phyloP scores from a whole-genome alignment of 2,888 invertebrate species.

The Archaeoteleia sp. region DNA sequence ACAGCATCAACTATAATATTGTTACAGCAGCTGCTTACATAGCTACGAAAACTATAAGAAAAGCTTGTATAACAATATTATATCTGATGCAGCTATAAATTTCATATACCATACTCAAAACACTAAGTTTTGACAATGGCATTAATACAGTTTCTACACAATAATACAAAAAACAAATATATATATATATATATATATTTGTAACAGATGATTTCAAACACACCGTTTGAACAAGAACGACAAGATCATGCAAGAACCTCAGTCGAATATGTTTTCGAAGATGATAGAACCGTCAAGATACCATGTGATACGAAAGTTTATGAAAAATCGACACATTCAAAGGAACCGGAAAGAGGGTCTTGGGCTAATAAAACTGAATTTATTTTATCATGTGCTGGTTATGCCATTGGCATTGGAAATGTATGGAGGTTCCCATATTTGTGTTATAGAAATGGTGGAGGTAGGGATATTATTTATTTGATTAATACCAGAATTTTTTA shows the following conservation, averaged over 20 bases:
- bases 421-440: slow-evolving; percentile 92
- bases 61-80: too few relatives aligned
- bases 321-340: slow-evolving; percentile 65
- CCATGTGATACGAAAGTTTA: slow-evolving; percentile 3
- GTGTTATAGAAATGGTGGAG: slow-evolving; percentile 90
- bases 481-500: too few relatives aligned
- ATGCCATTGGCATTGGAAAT: slow-evolving; percentile 90
- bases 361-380: slow-evolving; percentile 88
- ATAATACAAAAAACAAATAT: too few relatives aligned
- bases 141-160: too few relatives aligned
- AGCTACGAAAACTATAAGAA: too few relatives aligned
- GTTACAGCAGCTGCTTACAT: too few relatives aligned
- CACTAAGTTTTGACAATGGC: too few relatives aligned
- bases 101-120: too few relatives aligned
- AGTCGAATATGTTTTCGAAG: slow-evolving; percentile 22
- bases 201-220: slow-evolving; percentile 32
- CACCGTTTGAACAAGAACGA: slow-evolving; percentile 1
- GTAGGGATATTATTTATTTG: slow-evolving; percentile 73
- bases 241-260: slow-evolving; percentile 7
- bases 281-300: slow-evolving; percentile 13
- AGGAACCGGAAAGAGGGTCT: slow-evolving; percentile 77
- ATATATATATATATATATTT: too few relatives aligned
- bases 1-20: too few relatives aligned
- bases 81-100: too few relatives aligned
- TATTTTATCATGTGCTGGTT: slow-evolving; percentile 87